Evolutionary conservation across 2,797 vertebrate genomes (phyloP), one percentile per base, ranked within the genome.

Genomic region (Avahi laniger): DNA sequence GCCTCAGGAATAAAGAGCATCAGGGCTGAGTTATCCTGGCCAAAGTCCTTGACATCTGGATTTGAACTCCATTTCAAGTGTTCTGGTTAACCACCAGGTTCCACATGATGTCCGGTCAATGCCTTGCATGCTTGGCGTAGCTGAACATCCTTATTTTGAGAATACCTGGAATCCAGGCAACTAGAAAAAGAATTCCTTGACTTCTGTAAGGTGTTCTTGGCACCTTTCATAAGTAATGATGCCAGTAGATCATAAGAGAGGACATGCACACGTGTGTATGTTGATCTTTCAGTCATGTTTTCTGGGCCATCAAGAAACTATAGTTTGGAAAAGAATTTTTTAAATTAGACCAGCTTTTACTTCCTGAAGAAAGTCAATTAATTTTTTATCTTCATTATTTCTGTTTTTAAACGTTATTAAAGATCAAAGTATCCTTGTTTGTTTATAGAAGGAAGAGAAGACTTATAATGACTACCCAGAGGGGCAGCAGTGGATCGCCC

Each of bases 131-230:
- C 35, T 89, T 88, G 10, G 13, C 79, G 24, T 69, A 93, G 72
- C 65, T 87, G 50, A 52, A 88, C 84, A 79, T 59, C 46, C 14
- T 95, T 52, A 65, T 70, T 76, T 57, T 63, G 79, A 82, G 93
- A 95, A 90, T 84, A 95, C 81, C 82, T 96, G 91, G 59, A 76
- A 69, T 91, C 41, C 65, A 96, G 89, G 61, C 48, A 93, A 61
- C 82, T 61, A 82, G 59, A 41, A 73, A 78, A 81, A 48, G 1
- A 92, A 93, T 69, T 76, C 18, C 63, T 91, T 73, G 38, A 91
- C 85, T 94, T 95, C 35, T 97, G 38, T 90, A 93, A 93, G 43
- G 9, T 86, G 26, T 18, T 82, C 63, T 17, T 91, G 82, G 20
- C 9, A 50, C n/a, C 24, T 82, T 93, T 35, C 70, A 61, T 85